Evolutionary conservation across 92 coral and sea anemone genomes (phyloP), one percentile per base, ranked within the genome.

Genomic region (Montipora capitata): DNA sequence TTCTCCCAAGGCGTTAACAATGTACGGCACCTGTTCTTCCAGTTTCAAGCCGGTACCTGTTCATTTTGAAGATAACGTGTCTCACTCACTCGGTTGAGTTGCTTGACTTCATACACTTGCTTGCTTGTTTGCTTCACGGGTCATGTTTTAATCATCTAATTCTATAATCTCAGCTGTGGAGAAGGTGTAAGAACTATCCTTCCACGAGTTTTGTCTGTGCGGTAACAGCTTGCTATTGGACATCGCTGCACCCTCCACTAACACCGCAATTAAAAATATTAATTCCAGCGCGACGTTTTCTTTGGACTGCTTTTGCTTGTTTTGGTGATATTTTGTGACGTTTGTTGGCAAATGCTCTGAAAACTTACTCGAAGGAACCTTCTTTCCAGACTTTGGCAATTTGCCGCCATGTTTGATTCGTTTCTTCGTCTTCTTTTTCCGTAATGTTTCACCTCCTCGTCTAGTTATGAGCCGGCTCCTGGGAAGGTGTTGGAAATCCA

Each of bases 211-310:
- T 59, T 27, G 79, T 14, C 79, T 71, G 9, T 18, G 49, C 7
- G 2, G 35, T 27, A 27, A 7, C 9, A 56, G n/a, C 35, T 72
- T 45, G 9, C 44, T 83, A 39, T 72, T 59, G 12, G 87, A 83
- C 51, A 61, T 15, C 35, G 87, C 63, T 43, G 63, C 71, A 2
- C 87, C 87, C 42, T 83, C 79, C 48, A 72, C 72, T 59, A 83
- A 72, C 10, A 83, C 13, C 12, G 87, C 87, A 2, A 72, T 14
- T 68, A 83, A 73, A 51, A 83, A 83, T 41, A 83, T 83, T 15
- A 83, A 20, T 74, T 83, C 87, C 41, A 83, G 42, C 4, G 87
- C 87, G 11, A 72, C 62, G 11, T 72, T 72, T 83, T 72, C 79
- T n/a, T 77, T 8, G 4, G 79, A 67, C 11, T 72, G 59, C 11